A percentile compares a stretch with the other conserved stretches of the same genome.
Conservation (phyloP, 2,888 invertebrate genomes). For the Cepaea hortensis region DNA sequence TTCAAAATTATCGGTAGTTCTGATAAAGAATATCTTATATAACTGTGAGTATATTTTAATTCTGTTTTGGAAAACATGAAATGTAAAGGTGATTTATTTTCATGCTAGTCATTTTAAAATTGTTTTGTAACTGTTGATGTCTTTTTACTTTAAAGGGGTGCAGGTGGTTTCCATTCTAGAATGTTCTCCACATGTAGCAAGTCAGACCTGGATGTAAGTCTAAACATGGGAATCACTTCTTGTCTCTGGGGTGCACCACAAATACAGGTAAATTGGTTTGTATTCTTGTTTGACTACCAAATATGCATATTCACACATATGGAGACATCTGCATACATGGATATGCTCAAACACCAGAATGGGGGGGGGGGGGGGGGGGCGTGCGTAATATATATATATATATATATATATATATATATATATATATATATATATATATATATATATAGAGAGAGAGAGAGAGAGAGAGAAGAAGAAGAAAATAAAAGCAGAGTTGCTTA, state of each 20-base stretch:
- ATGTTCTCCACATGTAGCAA: constrained; percentile 97
- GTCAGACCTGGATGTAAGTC: constrained; percentile 84
- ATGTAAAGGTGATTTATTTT: neutral
- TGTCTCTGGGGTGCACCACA: constrained; percentile 81
- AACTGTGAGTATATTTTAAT: neutral
- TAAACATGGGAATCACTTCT: constrained; percentile 90
- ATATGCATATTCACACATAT: too few species aligned
- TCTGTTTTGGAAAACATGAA: too few species aligned
- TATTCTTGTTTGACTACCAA: too few species aligned
- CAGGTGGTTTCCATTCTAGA: constrained; percentile 83
- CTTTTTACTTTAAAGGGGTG: constrained; percentile 55
- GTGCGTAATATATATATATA: too few species aligned
- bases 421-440: neutral
- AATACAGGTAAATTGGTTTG: constrained; percentile 44
- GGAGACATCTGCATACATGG: too few species aligned
- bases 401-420: too few species aligned
- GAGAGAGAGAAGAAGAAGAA: too few species aligned
- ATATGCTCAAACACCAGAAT: too few species aligned
- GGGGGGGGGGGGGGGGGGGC: too few species aligned
- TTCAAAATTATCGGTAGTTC: too few species aligned
- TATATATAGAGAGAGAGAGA: neutral
- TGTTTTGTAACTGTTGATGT: neutral
- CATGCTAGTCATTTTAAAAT: neutral
- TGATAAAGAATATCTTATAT: too few species aligned
- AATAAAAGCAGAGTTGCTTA: too few species aligned